Conservation (phyloP, 2,888 invertebrate species). For the Hartigia nigra region DNA sequence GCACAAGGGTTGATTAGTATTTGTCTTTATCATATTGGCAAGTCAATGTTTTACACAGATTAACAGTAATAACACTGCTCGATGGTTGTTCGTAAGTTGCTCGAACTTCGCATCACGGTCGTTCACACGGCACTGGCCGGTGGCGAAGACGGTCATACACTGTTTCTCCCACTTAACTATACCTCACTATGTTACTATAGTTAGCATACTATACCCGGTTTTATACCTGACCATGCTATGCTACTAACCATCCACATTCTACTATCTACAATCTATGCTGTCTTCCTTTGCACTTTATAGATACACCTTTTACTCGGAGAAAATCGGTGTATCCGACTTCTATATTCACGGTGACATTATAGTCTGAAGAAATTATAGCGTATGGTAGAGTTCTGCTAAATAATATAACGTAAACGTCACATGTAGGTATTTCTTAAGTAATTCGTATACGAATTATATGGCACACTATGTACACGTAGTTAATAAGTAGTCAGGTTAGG, state of each 20-base stretch:
- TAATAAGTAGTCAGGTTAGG: too few relatives aligned
- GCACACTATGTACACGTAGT: not conserved
- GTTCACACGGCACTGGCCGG: conserved; percentile 60
- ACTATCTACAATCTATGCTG: conserved; percentile 32
- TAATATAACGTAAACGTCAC: not conserved
- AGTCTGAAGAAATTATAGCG: not conserved
- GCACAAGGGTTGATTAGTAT: not conserved
- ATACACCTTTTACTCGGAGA: not conserved
- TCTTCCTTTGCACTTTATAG: conserved; percentile 23
- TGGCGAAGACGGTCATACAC: conserved; percentile 47
- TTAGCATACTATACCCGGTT: conserved; percentile 20
- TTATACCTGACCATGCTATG: conserved; percentile 36
- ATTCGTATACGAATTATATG: too few relatives aligned
- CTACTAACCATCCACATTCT: conserved; percentile 27
- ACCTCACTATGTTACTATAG: conserved; percentile 13
- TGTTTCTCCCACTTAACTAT: conserved; percentile 47
- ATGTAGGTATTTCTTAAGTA: not conserved
- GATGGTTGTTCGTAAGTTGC: not conserved
- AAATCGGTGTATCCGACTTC: not conserved
- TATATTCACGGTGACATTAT: not conserved
- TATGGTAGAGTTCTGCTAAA: not conserved
- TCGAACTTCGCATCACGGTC: conserved; percentile 50
- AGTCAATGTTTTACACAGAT: not conserved
- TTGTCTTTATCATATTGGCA: not conserved
- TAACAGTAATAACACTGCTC: not conserved